These are phyloP conservation scores for Simalia tracyae DNA, from an alignment of 2,797 vertebrate genomes.

Conservation along the genomic window DNA sequence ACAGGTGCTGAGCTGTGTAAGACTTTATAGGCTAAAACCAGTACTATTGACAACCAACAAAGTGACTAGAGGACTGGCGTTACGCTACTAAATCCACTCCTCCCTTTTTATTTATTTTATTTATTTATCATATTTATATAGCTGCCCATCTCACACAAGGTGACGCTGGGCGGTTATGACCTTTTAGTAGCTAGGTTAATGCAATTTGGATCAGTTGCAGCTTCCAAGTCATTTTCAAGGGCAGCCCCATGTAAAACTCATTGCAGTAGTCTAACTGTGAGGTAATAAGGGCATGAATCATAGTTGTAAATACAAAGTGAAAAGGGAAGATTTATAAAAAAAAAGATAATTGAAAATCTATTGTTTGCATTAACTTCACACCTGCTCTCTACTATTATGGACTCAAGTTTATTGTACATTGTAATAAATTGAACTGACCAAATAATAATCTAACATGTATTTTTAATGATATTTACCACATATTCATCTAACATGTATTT, in stretches of 20 bases:
- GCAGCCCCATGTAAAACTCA: background rate
- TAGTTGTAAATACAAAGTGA: background rate
- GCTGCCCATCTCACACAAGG: too few species aligned
- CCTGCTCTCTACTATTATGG: background rate
- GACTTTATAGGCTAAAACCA: background rate
- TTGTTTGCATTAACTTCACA: conserved; percentile 10
- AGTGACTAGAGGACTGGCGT: background rate
- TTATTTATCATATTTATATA: too few species aligned
- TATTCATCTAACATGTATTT: background rate
- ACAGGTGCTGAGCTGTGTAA: background rate
- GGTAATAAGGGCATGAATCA: background rate
- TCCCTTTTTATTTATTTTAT: background rate
- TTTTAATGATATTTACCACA: conserved; percentile 2
- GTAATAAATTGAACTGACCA: background rate
- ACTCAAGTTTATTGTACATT: background rate
- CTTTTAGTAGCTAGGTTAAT: background rate
- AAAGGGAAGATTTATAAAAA: conserved; percentile 8
- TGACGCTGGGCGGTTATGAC: too few species aligned
- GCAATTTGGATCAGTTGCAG: background rate
- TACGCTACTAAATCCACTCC: background rate
- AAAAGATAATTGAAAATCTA: background rate
- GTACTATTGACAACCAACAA: background rate
- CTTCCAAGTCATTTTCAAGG: background rate
- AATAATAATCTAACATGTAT: background rate
- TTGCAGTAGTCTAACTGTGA: background rate